A percentile compares a stretch with the other conserved stretches of the same genome.
These are phyloP conservation scores for Drosophila kohkoa DNA, from an alignment of 1,140 invertebrate species.

Conservation along the genomic window DNA sequence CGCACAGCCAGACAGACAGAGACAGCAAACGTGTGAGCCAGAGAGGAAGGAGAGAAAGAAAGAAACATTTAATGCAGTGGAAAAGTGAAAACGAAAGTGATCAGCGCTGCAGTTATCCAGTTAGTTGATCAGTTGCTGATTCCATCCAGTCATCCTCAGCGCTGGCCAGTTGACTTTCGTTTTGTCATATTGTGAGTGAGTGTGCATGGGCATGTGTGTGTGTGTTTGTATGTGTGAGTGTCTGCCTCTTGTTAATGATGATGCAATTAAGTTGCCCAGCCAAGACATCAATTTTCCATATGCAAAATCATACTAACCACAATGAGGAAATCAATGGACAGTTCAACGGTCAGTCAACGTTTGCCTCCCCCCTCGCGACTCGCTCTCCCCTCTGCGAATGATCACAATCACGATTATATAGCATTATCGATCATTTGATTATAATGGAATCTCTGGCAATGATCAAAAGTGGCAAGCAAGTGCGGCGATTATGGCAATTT, in stretches of 20 bases:
- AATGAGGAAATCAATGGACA: conserved; percentile 69
- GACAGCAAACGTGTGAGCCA: conserved; percentile 17
- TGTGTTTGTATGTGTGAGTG: conserved; percentile 1
- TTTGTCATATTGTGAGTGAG: conserved; percentile 35
- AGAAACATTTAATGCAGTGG: conserved; percentile 72
- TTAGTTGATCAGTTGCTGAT: conserved; percentile 48
- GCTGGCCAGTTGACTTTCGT: conserved; percentile 73
- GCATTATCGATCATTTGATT: conserved; percentile 44
- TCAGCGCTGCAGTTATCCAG: conserved; percentile 52
- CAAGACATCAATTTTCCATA: conserved; percentile 27
- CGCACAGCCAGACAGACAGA: conserved; percentile 13
- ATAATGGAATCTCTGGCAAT: conserved; percentile 72
- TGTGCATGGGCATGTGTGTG: neutral
- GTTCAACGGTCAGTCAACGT: conserved; percentile 42
- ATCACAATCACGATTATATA: conserved; percentile 22
- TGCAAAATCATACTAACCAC: conserved; percentile 40
- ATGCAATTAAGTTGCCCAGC: conserved; percentile 52
- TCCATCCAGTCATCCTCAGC: conserved; percentile 20
- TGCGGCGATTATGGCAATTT: conserved; percentile 75
- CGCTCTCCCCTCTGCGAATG: neutral
- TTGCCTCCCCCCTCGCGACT: neutral
- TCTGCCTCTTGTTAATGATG: conserved; percentile 46
- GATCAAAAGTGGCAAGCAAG: conserved; percentile 65
- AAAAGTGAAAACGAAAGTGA: conserved; percentile 83
- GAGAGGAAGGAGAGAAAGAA: neutral